phyloP scores from a whole-genome alignment of 2,113 vertebrate species.

The Deroptyus accipitrinus region DNA sequence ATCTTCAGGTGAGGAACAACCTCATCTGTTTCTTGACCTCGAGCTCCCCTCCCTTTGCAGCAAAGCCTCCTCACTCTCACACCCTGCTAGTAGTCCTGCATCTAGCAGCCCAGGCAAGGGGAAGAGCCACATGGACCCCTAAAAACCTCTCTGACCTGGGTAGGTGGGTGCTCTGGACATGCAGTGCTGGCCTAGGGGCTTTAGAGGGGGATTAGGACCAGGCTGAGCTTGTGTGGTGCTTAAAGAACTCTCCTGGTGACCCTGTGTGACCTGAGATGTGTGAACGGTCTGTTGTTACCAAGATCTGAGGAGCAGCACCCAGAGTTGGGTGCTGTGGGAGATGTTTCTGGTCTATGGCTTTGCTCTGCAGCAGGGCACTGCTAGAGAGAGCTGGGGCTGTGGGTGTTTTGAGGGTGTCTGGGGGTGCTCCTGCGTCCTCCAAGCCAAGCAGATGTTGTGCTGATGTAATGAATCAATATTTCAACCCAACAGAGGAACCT shows the following conservation, averaged over 20 bases:
- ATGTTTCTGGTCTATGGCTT: background rate
- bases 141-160: background rate
- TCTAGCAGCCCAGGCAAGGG: background rate
- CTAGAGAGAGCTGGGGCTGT: background rate
- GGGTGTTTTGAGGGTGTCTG: background rate
- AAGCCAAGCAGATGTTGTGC: background rate
- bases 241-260: background rate
- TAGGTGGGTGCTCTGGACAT: background rate
- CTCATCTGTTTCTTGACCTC: background rate
- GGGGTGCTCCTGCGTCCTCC: background rate
- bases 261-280: background rate
- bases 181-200: background rate
- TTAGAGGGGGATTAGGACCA: background rate
- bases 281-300: background rate
- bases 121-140: background rate
- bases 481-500: constrained; percentile 67
- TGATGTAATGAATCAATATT: background rate
- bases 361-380: background rate
- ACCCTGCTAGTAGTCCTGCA: background rate
- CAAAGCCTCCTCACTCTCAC: background rate
- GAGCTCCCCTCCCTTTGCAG: background rate
- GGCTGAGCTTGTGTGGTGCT: background rate
- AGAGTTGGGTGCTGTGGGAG: background rate
- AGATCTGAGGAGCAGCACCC: background rate
- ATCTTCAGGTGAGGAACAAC: constrained; percentile 73